A percentile compares a stretch with the other conserved stretches of the same genome.
phyloP scores from a whole-genome alignment of 2,797 vertebrate genomes.

The Gymnoscopelus microlampas region DNA sequence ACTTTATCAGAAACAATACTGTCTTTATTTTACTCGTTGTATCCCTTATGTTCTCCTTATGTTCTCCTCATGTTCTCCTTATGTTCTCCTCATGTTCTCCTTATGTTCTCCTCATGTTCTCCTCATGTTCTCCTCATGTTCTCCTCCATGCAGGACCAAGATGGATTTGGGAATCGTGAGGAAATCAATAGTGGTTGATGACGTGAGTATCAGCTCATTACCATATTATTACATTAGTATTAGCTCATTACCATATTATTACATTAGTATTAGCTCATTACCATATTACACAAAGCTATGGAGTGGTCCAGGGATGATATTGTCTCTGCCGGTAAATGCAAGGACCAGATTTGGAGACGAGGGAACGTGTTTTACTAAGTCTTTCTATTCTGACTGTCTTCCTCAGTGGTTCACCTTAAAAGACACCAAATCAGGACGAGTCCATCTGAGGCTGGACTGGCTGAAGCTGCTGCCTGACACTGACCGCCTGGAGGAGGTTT shows the following conservation, averaged over 20 bases:
- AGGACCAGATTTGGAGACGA: too few species aligned
- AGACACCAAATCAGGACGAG: constrained; percentile 82
- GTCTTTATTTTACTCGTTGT: too few species aligned
- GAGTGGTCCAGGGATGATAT: too few species aligned
- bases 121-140: not conserved
- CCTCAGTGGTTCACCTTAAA: constrained; percentile 90
- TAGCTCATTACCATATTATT: not conserved
- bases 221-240: not conserved
- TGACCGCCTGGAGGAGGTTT: constrained; percentile 84
- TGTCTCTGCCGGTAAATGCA: too few species aligned
- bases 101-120: constrained; percentile 5
- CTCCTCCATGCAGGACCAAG: constrained; percentile 79
- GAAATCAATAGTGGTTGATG: constrained; percentile 84
- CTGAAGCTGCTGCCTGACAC: constrained; percentile 80
- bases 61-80: constrained; percentile 2
- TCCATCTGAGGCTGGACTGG: constrained; percentile 92
- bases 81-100: not conserved
- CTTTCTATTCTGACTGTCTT: constrained; percentile 13
- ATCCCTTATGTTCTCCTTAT: not conserved
- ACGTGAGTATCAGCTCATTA: constrained; percentile 76
- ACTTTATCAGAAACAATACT: too few species aligned
- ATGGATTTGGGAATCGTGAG: constrained; percentile 90
- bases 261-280: not conserved
- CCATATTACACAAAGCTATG: too few species aligned
- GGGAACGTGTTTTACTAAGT: too few species aligned